These are phyloP conservation scores for Neuroterus valhalla DNA, from an alignment of 1,140 invertebrate genomes.

Conservation along the genomic window DNA sequence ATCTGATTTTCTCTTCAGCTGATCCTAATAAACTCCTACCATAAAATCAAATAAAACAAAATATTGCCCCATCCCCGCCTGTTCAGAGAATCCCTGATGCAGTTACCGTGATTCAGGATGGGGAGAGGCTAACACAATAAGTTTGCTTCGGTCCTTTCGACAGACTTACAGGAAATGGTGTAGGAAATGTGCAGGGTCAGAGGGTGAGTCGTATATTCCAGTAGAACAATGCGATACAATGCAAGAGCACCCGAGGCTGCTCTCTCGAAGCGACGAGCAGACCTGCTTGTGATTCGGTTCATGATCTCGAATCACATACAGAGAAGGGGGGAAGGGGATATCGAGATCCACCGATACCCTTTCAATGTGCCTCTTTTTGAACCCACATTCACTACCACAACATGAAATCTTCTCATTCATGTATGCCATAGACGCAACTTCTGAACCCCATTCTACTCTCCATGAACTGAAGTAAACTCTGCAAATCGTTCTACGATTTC, in stretches of 20 bases:
- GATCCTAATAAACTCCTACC: too few species aligned
- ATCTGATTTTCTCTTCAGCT: too few species aligned
- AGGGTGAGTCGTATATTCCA: constrained; percentile 47
- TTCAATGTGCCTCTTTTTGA: background rate
- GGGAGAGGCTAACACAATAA: constrained; percentile 52
- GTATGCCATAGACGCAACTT: background rate
- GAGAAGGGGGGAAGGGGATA: constrained; percentile 33
- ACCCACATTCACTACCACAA: background rate
- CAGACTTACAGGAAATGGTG: constrained; percentile 57
- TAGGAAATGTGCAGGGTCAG: constrained; percentile 49
- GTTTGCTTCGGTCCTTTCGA: constrained; percentile 57
- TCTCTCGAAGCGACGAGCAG: constrained; percentile 50
- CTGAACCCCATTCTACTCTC: constrained; percentile 1
- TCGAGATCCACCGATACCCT: constrained; percentile 31
- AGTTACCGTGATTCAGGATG: constrained; percentile 9
- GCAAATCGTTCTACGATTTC: constrained; percentile 11
- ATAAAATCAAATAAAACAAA: too few species aligned
- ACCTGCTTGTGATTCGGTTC: constrained; percentile 52
- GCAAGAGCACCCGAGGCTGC: constrained; percentile 32
- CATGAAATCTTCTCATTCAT: background rate
- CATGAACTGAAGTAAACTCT: constrained; percentile 7
- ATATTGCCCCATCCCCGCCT: background rate
- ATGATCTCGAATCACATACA: constrained; percentile 41
- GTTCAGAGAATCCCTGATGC: background rate
- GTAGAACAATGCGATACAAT: constrained; percentile 54